These are phyloP conservation scores for Deilephila elpenor DNA, from an alignment of 2,888 invertebrate species.

Conservation along the genomic window DNA sequence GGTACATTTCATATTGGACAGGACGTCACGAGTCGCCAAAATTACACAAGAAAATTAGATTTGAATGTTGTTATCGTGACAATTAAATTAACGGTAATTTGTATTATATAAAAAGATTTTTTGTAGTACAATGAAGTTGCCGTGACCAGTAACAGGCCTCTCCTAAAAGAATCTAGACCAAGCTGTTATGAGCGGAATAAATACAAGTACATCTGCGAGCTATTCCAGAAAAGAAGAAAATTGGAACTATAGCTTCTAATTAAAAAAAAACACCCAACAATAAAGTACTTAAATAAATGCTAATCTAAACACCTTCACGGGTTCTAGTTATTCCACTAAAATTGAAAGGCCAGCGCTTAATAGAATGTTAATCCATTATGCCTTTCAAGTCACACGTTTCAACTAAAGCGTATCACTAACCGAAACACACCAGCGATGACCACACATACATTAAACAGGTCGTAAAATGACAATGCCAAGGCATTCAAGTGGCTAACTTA, in stretches of 20 bases:
- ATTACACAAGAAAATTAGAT: background rate
- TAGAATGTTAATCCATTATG: background rate
- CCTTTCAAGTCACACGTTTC: background rate
- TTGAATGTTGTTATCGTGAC: background rate
- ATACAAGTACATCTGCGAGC: too few species aligned
- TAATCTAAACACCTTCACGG: conserved; percentile 4
- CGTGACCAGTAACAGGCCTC: too few species aligned
- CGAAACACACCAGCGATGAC: background rate
- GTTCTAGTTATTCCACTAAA: background rate
- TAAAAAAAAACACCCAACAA: too few species aligned
- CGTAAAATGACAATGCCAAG: conserved; percentile 31
- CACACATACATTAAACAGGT: conserved; percentile 31
- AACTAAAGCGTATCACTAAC: background rate
- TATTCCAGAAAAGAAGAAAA: too few species aligned
- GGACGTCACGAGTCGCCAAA: conserved; percentile 26
- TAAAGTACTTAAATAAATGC: background rate
- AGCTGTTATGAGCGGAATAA: too few species aligned
- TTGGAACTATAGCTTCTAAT: too few species aligned
- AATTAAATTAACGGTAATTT: too few species aligned
- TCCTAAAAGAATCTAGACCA: too few species aligned
- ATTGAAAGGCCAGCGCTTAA: conserved; percentile 1
- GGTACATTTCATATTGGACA: conserved; percentile 42
- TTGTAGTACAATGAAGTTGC: too few species aligned
- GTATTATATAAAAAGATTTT: too few species aligned
- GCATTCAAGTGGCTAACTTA: conserved; percentile 48